Evolutionary conservation across 2,113 vertebrate genomes (phyloP), one percentile per base, ranked within the genome.

Genomic region (Saimiri boliviensis): DNA sequence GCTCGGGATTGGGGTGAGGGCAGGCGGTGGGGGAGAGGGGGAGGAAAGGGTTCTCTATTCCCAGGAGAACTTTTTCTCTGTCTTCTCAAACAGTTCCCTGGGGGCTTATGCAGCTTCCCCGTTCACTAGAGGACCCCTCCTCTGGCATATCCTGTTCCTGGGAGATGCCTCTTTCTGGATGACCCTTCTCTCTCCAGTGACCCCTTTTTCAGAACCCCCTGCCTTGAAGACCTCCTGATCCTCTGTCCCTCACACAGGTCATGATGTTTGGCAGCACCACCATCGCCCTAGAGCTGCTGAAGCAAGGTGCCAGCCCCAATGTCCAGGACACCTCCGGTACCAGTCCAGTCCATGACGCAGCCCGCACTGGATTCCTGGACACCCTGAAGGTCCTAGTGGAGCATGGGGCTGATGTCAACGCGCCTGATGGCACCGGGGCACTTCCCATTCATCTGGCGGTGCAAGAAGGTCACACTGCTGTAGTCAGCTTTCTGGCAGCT

Each of bases 261-360:
- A 99, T 99, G 99, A 99, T 99, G 99, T 99, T 99, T 96, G 99
- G 99, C 27, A 99, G 98, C 94, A 97, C 98, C 60, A 96, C 97
- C 13, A 97, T 99, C 0, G 99, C 99, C 1, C 87, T 97, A 47
- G 98, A 99, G 91, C 98, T 99, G 30, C 97, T 99, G 98, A 99
- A 99, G 88, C 99, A 99, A 54, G 99, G 99, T 1, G 99, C 99
- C 3, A 98, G 99, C 40, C 99, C 99, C 32, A 99, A 99, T 32
- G 25, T 99, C 92, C 99, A 99, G 98, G 99, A 99, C 70, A 95
- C 98, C 0, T 97, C 97, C 0, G 99, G 99, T 27, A 99, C 99
- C 58, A 98, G 99, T 0, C 99, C 99, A 0, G 98, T 98, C 20
- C 99, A 99, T 0, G 99, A 99, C 0, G 99, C 99, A 0, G 99